Evolutionary conservation across 2,888 invertebrate species (phyloP).

Genomic region (Stegana nigrithorax): DNA sequence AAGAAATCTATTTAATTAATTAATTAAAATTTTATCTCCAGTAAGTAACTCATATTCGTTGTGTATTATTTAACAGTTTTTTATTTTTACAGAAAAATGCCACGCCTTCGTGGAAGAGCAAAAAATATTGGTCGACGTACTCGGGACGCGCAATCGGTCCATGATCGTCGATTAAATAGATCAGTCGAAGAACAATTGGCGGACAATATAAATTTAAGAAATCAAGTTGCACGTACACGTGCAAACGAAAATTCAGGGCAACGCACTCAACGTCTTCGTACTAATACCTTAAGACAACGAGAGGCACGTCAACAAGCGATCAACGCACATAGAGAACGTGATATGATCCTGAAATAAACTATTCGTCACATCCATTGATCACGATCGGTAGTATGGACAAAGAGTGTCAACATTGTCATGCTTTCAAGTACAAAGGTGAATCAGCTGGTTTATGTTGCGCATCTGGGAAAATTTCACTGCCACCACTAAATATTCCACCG

Average conservation of each 20-base stretch:
- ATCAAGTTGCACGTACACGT: background rate
- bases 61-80: too few species aligned
- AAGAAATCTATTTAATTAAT: too few species aligned
- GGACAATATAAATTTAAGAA: slow-evolving; percentile 6
- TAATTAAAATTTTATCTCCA: too few species aligned
- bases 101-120: slow-evolving; percentile 9
- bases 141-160: slow-evolving; percentile 13
- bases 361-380: slow-evolving; percentile 27
- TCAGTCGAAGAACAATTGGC: slow-evolving; percentile 9
- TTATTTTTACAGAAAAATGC: slow-evolving; percentile 5
- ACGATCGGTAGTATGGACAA: slow-evolving; percentile 28
- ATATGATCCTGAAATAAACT: slow-evolving; percentile 27
- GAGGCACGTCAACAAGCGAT: too few species aligned
- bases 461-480: slow-evolving; percentile 23
- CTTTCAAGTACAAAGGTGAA: slow-evolving; percentile 21
- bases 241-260: slow-evolving; percentile 1
- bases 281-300: too few species aligned
- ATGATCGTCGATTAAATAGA: slow-evolving; percentile 16
- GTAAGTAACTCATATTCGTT: too few species aligned
- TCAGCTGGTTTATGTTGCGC: slow-evolving; percentile 21
- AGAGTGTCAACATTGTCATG: slow-evolving; percentile 29
- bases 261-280: too few species aligned
- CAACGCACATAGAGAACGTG: too few species aligned
- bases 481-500: slow-evolving; percentile 14
- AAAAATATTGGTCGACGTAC: slow-evolving; percentile 16